Percentiles rank a stretch among this genome's conserved stretches.
These are phyloP conservation scores for Drosophila leontia DNA, from an alignment of 1,140 invertebrate genomes.

Conservation along the genomic window DNA sequence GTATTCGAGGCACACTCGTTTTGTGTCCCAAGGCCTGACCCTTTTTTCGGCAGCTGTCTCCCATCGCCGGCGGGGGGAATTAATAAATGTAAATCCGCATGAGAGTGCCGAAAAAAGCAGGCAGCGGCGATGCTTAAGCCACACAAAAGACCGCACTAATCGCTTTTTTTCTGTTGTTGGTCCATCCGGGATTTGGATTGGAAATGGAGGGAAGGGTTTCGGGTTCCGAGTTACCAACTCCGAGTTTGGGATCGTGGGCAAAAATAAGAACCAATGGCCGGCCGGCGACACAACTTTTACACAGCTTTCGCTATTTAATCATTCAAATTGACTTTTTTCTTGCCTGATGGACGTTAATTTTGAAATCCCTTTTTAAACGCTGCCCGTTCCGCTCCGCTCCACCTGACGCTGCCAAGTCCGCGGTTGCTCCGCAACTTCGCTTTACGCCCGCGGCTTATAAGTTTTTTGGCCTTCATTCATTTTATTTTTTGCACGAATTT, in stretches of 20 bases:
- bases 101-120: conserved; percentile 43
- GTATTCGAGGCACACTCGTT: conserved; percentile 10
- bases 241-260: neutral
- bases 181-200: conserved; percentile 30
- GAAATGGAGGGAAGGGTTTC: conserved; percentile 24
- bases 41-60: conserved; percentile 45
- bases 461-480: conserved; percentile 59
- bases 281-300: conserved; percentile 47
- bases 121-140: conserved; percentile 51
- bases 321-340: conserved; percentile 78
- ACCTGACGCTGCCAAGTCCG: conserved; percentile 3
- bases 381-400: neutral
- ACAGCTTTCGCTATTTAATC: conserved; percentile 77
- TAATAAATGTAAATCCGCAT: conserved; percentile 74
- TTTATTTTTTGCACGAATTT: conserved; percentile 35
- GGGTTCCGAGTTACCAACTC: neutral
- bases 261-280: conserved; percentile 22
- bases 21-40: conserved; percentile 28
- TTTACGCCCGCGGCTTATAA: conserved; percentile 77
- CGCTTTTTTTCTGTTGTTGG: conserved; percentile 49
- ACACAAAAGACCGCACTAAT: conserved; percentile 70
- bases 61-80: conserved; percentile 37
- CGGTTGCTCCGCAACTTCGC: conserved; percentile 60
- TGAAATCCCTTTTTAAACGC: conserved; percentile 74
- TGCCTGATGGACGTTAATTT: conserved; percentile 76